Base-by-base conservation (phyloP, 2,113 vertebrate species). In the Tiliqua scincoides region DNA sequence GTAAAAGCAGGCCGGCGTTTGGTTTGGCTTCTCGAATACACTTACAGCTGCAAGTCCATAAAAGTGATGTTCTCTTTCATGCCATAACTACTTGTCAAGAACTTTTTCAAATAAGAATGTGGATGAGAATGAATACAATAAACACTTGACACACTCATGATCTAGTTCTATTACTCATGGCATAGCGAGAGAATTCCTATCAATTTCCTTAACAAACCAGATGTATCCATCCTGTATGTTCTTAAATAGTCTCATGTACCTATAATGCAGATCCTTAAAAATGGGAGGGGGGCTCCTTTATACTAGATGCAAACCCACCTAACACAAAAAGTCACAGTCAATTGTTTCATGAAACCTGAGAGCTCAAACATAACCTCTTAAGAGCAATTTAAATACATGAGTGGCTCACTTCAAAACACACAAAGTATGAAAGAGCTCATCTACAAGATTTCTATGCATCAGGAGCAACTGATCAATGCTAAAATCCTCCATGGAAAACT, bases 401-500 rank as follows among this genome's bases (percentile, higher is more conserved):
- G 54, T 14, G 40, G 17, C 11, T 43, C 27, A 43, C 35, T 21
- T 25, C 37, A 62, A 74, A 57, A 73, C 4, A n/a, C 18, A 3
- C 48, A 48, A 23, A 40, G 27, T 59, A 17, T 20, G 32, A 18
- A 25, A 57, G 30, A 8, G 15, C 1, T 8, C 20, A 78, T 37
- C 30, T 27, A 59, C 43, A 48, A 27, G 21, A 21, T 11, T 74
- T 43, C 21, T 9, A 17, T 30, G 14, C 30, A 10, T 30, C 30
- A 35, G 11, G 10, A 61, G 54, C 30, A 14, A 74, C 35, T 1
- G 8, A 74, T 48, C n/a, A 30, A 21, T 37, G 40, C 21, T 59
- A 90, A 52, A 91, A 15, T 85, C 76, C 83, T 85, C 37, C 37
- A 85, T 72, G 70, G 43, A 43, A 85, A 86, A 85, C 94, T 86